Evolutionary conservation across 2,797 vertebrate genomes (phyloP), one percentile per base, ranked within the genome.

Genomic region (Melanotaenia maccullochi): DNA sequence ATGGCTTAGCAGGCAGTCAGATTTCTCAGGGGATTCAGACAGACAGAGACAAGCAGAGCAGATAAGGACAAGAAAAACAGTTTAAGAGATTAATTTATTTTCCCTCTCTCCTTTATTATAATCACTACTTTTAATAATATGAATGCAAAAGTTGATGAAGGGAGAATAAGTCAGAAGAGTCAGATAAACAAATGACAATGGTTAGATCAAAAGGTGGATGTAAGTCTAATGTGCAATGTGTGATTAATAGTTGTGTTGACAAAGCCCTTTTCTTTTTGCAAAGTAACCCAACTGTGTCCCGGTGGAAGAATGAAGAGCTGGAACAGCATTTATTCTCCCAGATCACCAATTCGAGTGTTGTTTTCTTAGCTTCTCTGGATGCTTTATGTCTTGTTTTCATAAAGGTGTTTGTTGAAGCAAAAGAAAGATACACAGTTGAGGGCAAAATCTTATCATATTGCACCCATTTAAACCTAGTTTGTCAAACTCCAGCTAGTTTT

Each of bases 401-500:
- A 54, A 81, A 78, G 59, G 64, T 80, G 71, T 81, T 87, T 81
- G 73, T 81, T 65, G 57, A 78, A 73, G 71, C 59, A 65, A 81
- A 73, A 73, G 40, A 69, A 30, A 66, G 56, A 72, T 68, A 73
- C 64, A 38, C 61, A 58, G 13, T 75, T 78, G 74, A 67, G 30
- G 52, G 62, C 40, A 67, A 84, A 89, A 82, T 83, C 11, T 68
- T 81, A 87, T 84, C 79, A 85, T 78, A 68, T 52, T 70, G 71
- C 71, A 79, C 80, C 81, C 79, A 79, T 87, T 86, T 84, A 85
- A 79, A 76, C 25, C 71, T 25, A 83, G 67, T 92, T 88, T 90
- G 71, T 89, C 87, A 85, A 67, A 74, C 65, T 80, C 14, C 60
- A 52, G 72, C 75, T 75, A 83, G 72, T 85, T 88, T 85, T 76